phyloP scores from a whole-genome alignment of 2,888 invertebrate genomes.

The Drosophila buzzatii region DNA sequence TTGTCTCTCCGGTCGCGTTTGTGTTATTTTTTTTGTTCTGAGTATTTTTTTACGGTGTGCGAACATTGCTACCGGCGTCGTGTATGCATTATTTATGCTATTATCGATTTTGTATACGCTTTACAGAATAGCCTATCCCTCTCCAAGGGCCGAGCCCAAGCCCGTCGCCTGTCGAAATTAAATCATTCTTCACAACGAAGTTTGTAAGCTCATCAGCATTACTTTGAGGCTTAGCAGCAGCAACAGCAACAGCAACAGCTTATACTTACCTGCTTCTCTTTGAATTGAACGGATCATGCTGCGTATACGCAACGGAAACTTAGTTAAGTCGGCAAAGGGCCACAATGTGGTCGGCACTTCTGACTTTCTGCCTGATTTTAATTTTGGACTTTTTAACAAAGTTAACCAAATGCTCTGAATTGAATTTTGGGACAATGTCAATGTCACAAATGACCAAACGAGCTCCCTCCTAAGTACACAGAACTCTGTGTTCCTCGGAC shows the following conservation, averaged over 20 bases:
- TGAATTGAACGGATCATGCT: conserved; percentile 48
- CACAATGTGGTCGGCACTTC: conserved; percentile 65
- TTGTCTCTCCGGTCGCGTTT: conserved; percentile 59
- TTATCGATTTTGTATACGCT: conserved; percentile 73
- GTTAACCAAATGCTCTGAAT: conserved; percentile 72
- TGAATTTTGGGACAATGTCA: conserved; percentile 69
- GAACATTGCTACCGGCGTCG: conserved; percentile 32
- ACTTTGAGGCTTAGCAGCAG: conserved; percentile 66
- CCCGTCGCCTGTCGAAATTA: conserved; percentile 58
- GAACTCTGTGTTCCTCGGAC: conserved; percentile 11
- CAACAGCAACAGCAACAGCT: conserved; percentile 30
- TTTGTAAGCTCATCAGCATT: conserved; percentile 71
- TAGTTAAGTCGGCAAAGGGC: conserved; percentile 45
- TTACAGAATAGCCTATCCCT: conserved; percentile 39
- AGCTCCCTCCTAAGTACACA: conserved; percentile 72
- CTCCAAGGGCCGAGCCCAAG: conserved; percentile 22
- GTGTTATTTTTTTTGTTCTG: conserved; percentile 1
- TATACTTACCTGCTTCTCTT: conserved; percentile 40
- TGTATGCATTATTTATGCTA: conserved; percentile 77
- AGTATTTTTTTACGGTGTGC: conserved; percentile 23
- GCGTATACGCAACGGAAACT: conserved; percentile 61
- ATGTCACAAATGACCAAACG: conserved; percentile 70
- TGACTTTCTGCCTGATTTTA: conserved; percentile 63
- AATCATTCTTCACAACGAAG: conserved; percentile 73
- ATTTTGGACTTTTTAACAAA: conserved; percentile 81